These are phyloP conservation scores for Cisticola juncidis DNA, from an alignment of 2,113 vertebrate genomes.

Conservation along the genomic window DNA sequence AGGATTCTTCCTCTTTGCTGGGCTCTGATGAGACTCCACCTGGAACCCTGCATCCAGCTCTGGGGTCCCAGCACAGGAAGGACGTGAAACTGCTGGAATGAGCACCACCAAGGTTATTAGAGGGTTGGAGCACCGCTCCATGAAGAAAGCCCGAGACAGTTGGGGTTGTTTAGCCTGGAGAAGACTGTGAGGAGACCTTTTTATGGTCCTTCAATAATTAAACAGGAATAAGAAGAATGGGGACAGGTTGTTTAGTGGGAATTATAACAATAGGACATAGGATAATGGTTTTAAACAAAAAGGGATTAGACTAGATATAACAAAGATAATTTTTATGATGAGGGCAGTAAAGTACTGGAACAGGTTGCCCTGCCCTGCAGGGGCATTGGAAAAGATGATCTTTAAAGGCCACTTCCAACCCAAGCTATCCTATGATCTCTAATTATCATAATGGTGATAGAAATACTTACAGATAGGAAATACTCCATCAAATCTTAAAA, in stretches of 20 bases:
- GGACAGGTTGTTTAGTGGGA: neutral
- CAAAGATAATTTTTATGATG: neutral
- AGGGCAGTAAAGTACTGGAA: neutral
- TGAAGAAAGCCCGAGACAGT: neutral
- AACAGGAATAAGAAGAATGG: neutral
- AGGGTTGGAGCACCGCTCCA: neutral
- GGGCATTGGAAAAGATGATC: fast-evolving
- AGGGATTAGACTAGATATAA: neutral
- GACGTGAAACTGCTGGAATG: fast-evolving
- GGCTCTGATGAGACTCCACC: neutral
- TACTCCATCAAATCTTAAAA: neutral
- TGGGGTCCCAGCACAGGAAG: neutral
- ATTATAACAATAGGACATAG: fast-evolving
- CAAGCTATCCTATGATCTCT: neutral
- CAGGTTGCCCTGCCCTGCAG: neutral
- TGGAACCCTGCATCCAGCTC: neutral
- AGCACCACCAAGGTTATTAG: fast-evolving
- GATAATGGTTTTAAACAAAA: neutral
- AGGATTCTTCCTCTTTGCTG: no score
- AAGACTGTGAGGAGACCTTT: neutral
- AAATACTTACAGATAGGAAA: neutral
- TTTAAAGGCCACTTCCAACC: neutral
- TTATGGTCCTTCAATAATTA: neutral
- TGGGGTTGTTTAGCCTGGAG: no score
- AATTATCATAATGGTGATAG: neutral